Conservation (phyloP, 2,888 invertebrate species). For the Dromius quadrimaculatus region DNA sequence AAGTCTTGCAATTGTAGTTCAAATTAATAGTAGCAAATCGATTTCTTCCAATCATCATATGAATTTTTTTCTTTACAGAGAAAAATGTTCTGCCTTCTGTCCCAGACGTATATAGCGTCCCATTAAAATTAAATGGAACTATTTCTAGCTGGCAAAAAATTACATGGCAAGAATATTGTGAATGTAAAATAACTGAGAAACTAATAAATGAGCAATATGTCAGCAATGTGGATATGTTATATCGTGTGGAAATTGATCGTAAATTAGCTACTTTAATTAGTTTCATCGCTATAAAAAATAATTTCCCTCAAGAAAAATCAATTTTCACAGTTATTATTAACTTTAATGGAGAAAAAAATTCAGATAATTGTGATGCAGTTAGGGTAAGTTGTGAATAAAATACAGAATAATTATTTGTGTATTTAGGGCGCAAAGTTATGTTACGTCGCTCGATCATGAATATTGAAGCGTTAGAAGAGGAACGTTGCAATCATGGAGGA, state of each 20-base stretch:
- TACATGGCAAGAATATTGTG: conserved; percentile 76
- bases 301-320: conserved; percentile 84
- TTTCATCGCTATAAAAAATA: conserved; percentile 82
- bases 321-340: conserved; percentile 81
- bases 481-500: too few relatives aligned
- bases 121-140: conserved; percentile 70
- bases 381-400: conserved; percentile 68
- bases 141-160: conserved; percentile 79
- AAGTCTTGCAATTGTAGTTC: too few relatives aligned
- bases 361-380: conserved; percentile 77
- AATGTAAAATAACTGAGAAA: conserved; percentile 68
- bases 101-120: conserved; percentile 62
- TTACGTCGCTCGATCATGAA: too few relatives aligned
- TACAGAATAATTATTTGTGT: neutral
- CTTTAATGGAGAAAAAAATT: conserved; percentile 78
- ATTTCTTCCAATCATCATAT: neutral
- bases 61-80: conserved; percentile 58
- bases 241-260: conserved; percentile 82
- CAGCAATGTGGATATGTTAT: conserved; percentile 76
- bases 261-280: conserved; percentile 81
- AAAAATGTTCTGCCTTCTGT: conserved; percentile 61
- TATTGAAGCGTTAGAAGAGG: neutral
- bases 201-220: conserved; percentile 73
- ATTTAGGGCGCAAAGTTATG: too few relatives aligned
- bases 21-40: neutral